These are phyloP conservation scores for Drosophila subpulchrella DNA, from an alignment of 1,140 invertebrate species.

Conservation along the genomic window DNA sequence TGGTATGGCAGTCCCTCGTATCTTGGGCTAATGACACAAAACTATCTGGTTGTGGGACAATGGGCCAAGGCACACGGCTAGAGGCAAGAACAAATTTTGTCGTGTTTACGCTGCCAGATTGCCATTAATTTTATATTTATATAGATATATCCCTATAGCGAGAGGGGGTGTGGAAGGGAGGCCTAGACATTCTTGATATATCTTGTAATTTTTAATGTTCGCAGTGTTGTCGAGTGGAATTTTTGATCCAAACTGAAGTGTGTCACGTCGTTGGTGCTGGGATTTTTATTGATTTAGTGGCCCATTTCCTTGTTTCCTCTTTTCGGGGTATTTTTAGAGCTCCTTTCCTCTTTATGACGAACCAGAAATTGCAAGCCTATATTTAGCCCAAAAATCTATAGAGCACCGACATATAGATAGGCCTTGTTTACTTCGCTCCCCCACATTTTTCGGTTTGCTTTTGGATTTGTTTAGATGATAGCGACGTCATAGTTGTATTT, in stretches of 20 bases:
- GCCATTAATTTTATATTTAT: constrained; percentile 72
- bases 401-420: constrained; percentile 51
- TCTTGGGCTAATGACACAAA: constrained; percentile 56
- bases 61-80: constrained; percentile 48
- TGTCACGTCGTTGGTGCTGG: constrained; percentile 55
- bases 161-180: constrained; percentile 1
- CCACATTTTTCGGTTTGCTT: constrained; percentile 31
- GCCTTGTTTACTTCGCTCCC: constrained; percentile 53
- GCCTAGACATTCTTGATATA: constrained; percentile 52
- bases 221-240: constrained; percentile 58
- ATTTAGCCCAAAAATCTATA: constrained; percentile 39
- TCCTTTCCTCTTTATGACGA: constrained; percentile 47
- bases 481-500: constrained; percentile 67
- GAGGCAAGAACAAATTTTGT: constrained; percentile 71
- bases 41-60: constrained; percentile 49
- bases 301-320: constrained; percentile 32
- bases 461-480: constrained; percentile 42
- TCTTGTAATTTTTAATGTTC: constrained; percentile 81
- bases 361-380: constrained; percentile 62
- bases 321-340: constrained; percentile 27
- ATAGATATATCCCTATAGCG: constrained; percentile 35
- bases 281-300: constrained; percentile 58
- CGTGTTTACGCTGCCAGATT: constrained; percentile 72
- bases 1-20: constrained; percentile 20
- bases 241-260: constrained; percentile 55